phyloP scores from a whole-genome alignment of 2,113 vertebrate genomes.

The Pipa parva region DNA sequence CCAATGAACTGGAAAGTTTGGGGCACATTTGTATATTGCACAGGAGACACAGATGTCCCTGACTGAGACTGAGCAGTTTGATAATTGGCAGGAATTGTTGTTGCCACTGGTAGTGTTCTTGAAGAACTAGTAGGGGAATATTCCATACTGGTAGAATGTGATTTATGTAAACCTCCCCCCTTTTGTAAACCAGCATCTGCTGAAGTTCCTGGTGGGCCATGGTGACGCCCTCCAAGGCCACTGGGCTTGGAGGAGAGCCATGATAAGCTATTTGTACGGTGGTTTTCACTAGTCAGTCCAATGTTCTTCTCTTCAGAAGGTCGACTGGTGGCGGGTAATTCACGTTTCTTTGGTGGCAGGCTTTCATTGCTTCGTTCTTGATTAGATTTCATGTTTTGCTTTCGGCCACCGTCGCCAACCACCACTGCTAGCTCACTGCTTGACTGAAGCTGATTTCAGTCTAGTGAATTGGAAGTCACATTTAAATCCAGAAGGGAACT shows the following conservation, averaged over 20 bases:
- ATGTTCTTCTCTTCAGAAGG: constrained; percentile 76
- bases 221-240: constrained; percentile 57
- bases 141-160: constrained; percentile 67
- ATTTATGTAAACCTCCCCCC: constrained; percentile 77
- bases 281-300: constrained; percentile 74
- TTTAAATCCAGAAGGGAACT: constrained; percentile 83
- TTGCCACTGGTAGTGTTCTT: constrained; percentile 71
- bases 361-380: constrained; percentile 98
- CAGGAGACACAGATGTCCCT: constrained; percentile 73
- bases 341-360: constrained; percentile 96
- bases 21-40: constrained; percentile 86
- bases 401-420: constrained; percentile 58
- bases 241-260: constrained; percentile 79
- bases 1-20: constrained; percentile 89
- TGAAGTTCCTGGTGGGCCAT: constrained; percentile 46
- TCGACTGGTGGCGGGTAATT: constrained; percentile 83
- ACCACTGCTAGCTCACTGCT: constrained; percentile 74
- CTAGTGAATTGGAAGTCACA: constrained; percentile 80
- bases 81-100: constrained; percentile 78
- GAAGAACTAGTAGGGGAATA: constrained; percentile 67
- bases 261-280: constrained; percentile 79
- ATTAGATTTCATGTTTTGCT: constrained; percentile 94
- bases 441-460: constrained; percentile 71
- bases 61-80: constrained; percentile 77
- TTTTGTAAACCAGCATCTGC: constrained; percentile 69